Conservation (phyloP, 2,888 invertebrate species). For the Tryphoninae sp. region DNA sequence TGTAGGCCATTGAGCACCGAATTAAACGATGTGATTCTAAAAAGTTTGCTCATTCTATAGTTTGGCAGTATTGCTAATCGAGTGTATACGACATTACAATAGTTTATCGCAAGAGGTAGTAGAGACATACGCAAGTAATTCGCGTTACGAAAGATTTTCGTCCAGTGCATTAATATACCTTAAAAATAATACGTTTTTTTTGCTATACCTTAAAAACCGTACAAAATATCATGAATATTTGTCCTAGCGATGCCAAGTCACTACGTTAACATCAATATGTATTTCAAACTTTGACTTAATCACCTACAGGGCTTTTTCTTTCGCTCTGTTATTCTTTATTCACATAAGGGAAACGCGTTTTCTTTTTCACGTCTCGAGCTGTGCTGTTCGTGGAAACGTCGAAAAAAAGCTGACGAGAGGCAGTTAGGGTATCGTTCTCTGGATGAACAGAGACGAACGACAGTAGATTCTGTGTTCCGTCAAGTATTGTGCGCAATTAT, state of each 20-base stretch:
- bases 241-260: slow-evolving; percentile 35
- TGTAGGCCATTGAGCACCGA: not conserved
- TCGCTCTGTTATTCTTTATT: slow-evolving; percentile 28
- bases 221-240: slow-evolving; percentile 59
- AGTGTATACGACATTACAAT: slow-evolving; percentile 45
- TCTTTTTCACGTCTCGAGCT: not conserved
- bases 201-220: slow-evolving; percentile 55
- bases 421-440: not conserved
- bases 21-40: slow-evolving; percentile 17
- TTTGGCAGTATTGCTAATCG: slow-evolving; percentile 62
- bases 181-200: slow-evolving; percentile 57
- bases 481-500: slow-evolving; percentile 25
- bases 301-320: slow-evolving; percentile 24
- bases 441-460: not conserved
- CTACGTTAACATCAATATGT: slow-evolving; percentile 32
- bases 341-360: slow-evolving; percentile 6
- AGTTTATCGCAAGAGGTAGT: slow-evolving; percentile 49
- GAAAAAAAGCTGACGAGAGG: not conserved
- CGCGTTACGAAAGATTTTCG: slow-evolving; percentile 22
- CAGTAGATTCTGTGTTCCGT: not conserved
- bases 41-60: slow-evolving; percentile 29
- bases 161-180: slow-evolving; percentile 55
- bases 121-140: slow-evolving; percentile 36
- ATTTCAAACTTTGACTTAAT: slow-evolving; percentile 24
- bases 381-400: not conserved